phyloP scores from a whole-genome alignment of 1,140 invertebrate species.

The Armadillidium nasatum region DNA sequence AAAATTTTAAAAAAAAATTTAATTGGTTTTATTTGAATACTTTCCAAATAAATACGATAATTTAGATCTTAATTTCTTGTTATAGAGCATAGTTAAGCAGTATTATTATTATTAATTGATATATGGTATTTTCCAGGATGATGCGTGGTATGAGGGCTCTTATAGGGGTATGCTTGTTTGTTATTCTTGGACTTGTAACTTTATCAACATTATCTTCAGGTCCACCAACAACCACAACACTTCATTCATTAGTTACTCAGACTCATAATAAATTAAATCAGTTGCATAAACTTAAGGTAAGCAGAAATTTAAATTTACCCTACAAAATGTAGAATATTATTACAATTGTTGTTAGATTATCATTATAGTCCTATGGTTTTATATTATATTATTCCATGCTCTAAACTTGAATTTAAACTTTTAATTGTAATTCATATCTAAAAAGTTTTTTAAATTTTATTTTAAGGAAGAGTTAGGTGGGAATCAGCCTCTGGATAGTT shows the following conservation, averaged over 20 bases:
- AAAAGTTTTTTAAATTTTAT: background rate
- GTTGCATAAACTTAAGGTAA: constrained; percentile 10
- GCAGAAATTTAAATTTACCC: background rate
- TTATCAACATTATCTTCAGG: constrained; percentile 13
- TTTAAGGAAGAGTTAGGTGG: constrained; percentile 29
- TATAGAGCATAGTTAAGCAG: background rate
- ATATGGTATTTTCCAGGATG: background rate
- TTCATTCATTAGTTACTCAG: background rate
- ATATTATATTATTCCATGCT: no score
- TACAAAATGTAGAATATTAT: no score
- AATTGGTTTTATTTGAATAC: no score
- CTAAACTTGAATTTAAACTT: no score
- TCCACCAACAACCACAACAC: background rate
- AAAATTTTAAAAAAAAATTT: no score
- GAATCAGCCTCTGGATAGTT: constrained; percentile 14
- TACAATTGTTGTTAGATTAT: no score
- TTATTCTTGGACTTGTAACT: background rate
- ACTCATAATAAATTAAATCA: background rate
- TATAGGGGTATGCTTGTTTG: constrained; percentile 10
- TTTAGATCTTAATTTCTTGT: no score
- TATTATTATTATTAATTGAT: background rate
- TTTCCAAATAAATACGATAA: no score
- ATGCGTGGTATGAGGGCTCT: constrained; percentile 3
- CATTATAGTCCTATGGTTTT: no score
- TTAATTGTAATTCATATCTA: no score